Evolutionary conservation across 2,888 invertebrate species (phyloP).

Genomic region (Lepas anatifera): DNA sequence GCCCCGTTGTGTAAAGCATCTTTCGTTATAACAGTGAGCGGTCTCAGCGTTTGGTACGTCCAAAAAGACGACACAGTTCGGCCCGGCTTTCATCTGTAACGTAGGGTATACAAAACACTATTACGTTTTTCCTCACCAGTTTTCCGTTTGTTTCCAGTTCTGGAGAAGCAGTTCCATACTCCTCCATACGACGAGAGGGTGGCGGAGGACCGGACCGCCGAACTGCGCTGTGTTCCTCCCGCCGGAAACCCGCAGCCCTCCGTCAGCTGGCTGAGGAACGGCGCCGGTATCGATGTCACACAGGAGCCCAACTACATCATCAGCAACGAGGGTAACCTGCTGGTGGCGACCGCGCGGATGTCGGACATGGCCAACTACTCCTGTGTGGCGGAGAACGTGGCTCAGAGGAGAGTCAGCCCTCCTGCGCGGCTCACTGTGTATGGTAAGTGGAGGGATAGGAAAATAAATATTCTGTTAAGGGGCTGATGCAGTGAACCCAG

Average conservation of each 20-base stretch:
- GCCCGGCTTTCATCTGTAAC: no score
- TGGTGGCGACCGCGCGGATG: constrained; percentile 67
- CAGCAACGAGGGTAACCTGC: constrained; percentile 65
- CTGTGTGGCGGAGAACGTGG: constrained; percentile 87
- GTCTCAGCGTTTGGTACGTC: no score
- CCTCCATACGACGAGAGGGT: constrained; percentile 69
- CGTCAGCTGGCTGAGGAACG: constrained; percentile 68
- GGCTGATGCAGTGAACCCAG: no score
- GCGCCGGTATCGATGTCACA: constrained; percentile 47
- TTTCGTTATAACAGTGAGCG: no score
- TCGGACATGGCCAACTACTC: constrained; percentile 91
- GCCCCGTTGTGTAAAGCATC: no score
- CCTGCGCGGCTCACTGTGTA: constrained; percentile 78
- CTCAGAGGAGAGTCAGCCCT: constrained; percentile 68
- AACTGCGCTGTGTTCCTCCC: constrained; percentile 77
- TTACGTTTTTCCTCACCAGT: no score
- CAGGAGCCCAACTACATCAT: constrained; percentile 47
- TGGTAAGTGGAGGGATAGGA: no score
- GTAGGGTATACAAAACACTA: no score
- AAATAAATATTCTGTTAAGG: no score
- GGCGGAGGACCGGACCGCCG: constrained; percentile 68
- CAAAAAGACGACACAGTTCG: no score
- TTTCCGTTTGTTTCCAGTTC: no score
- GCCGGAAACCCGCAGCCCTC: constrained; percentile 72
- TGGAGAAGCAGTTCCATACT: constrained; percentile 76